A percentile compares a stretch with the other conserved stretches of the same genome.
These are phyloP conservation scores for Anodontia alba DNA, from an alignment of 2,888 invertebrate genomes.

Conservation along the genomic window DNA sequence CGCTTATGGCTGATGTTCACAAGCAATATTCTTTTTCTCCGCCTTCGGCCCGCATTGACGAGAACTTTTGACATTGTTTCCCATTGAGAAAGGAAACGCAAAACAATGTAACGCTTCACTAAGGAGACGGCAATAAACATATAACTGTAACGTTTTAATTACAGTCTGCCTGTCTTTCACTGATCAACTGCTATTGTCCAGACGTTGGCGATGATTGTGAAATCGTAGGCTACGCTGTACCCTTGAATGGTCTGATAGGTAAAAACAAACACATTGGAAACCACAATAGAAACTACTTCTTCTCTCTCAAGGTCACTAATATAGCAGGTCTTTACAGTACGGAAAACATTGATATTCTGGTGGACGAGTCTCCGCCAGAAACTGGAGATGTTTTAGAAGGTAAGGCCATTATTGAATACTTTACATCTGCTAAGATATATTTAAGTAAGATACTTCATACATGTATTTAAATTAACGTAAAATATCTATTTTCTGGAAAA, in stretches of 20 bases:
- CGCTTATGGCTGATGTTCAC: too few relatives aligned
- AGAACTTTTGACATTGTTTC: too few relatives aligned
- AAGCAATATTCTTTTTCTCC: too few relatives aligned
- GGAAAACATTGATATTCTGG: slow-evolving; percentile 52
- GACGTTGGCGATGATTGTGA: slow-evolving; percentile 49
- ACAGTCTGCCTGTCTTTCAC: too few relatives aligned
- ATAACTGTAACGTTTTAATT: too few relatives aligned
- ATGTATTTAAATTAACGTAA: not conserved
- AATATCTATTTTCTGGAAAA: too few relatives aligned
- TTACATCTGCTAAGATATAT: too few relatives aligned
- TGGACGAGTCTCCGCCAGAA: slow-evolving; percentile 65
- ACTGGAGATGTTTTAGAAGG: slow-evolving; percentile 59
- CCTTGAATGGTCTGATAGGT: slow-evolving; percentile 41
- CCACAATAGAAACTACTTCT: slow-evolving; percentile 63
- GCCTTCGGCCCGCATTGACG: too few relatives aligned
- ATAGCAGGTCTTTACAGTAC: slow-evolving; percentile 46
- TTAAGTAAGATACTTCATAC: too few relatives aligned
- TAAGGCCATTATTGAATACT: not conserved
- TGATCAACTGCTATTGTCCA: slow-evolving; percentile 36
- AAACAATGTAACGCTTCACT: too few relatives aligned
- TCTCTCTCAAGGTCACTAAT: slow-evolving; percentile 59
- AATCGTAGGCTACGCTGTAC: slow-evolving; percentile 33
- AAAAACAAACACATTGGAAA: slow-evolving; percentile 49
- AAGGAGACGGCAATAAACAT: too few relatives aligned
- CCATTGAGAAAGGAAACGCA: too few relatives aligned